Conservation (phyloP, 2,888 invertebrate genomes). For the Liopterus haemorrhoidalis region DNA sequence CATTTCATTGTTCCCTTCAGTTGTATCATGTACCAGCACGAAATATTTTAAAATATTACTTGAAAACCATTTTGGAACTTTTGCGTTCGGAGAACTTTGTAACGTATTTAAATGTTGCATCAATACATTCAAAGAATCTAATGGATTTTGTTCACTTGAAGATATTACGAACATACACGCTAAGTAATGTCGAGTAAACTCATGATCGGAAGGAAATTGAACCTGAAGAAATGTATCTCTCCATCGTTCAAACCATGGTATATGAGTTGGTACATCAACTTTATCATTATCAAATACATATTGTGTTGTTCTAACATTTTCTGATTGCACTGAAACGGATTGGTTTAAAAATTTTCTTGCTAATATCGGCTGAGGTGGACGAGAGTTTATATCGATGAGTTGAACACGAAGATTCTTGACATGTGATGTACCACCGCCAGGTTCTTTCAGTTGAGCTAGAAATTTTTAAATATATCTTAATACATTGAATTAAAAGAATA, state of each 20-base stretch:
- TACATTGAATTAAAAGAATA: background rate
- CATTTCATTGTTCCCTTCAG: slow-evolving; percentile 67
- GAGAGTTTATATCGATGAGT: slow-evolving; percentile 74
- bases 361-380: slow-evolving; percentile 73
- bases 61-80: slow-evolving; percentile 77
- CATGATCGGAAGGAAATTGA: slow-evolving; percentile 89
- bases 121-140: slow-evolving; percentile 75
- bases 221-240: slow-evolving; percentile 84
- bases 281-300: slow-evolving; percentile 47
- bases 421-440: slow-evolving; percentile 65
- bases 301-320: slow-evolving; percentile 35
- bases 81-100: slow-evolving; percentile 67
- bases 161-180: slow-evolving; percentile 75
- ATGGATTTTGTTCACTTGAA: slow-evolving; percentile 66
- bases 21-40: slow-evolving; percentile 80
- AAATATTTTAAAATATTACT: slow-evolving; percentile 80
- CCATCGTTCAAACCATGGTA: slow-evolving; percentile 96
- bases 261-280: slow-evolving; percentile 68
- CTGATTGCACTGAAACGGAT: slow-evolving; percentile 41
- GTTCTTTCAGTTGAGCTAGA: slow-evolving; percentile 77
- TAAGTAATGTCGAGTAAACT: slow-evolving; percentile 85
- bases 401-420: slow-evolving; percentile 73
- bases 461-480: background rate
- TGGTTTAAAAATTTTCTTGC: slow-evolving; percentile 76
- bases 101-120: slow-evolving; percentile 75